Evolutionary conservation across 2,797 vertebrate species (phyloP), one percentile per base, ranked within the genome.

Genomic region (Danio jaintianensis): DNA sequence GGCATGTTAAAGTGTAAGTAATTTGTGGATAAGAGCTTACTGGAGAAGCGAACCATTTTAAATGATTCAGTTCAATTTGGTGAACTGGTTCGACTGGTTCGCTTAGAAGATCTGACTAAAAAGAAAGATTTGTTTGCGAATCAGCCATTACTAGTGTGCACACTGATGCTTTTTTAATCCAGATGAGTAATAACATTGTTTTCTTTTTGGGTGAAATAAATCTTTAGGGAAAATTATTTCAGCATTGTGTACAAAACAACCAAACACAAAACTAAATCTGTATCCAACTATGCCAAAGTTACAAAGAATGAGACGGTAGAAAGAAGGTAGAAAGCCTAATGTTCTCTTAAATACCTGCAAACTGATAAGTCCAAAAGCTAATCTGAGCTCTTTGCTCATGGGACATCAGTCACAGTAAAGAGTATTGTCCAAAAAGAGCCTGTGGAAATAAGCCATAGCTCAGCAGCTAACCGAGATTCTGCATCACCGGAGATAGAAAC

Each of bases 391-490:
- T 0, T 4, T 22, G 36, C 45, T 66, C 8, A 72, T 66, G 16
- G 12, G 43, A 63, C 52, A 71, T 67, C 59, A 64, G 16, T 62
- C 52, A 72, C 40, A 10, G 40, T 58, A 52, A 45, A 68, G 20
- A 47, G 13, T 66, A 59, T 10, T 15, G 38, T 78, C 38, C 22
- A 66, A 75, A 78, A 67, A 47, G 36, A 64, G 58, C 63, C 74
- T 50, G 62, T 40, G 29, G n/a, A 77, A n/a, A 45, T 40, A 5
- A 5, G 16, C 61, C 63, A 53, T 48, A 42, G 22, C 71, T 75
- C 63, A 69, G 55, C 69, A 78, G 63, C 20, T 70, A 72, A 79
- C 61, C 62, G 47, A 72, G 61, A 45, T 62, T 72, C 52, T 72
- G n/a, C 18, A 38, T 47, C 22, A 13, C 75, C 53, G 73, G 58